Base-by-base conservation (phyloP, 2,797 vertebrate species). In the Falco concolor region DNA sequence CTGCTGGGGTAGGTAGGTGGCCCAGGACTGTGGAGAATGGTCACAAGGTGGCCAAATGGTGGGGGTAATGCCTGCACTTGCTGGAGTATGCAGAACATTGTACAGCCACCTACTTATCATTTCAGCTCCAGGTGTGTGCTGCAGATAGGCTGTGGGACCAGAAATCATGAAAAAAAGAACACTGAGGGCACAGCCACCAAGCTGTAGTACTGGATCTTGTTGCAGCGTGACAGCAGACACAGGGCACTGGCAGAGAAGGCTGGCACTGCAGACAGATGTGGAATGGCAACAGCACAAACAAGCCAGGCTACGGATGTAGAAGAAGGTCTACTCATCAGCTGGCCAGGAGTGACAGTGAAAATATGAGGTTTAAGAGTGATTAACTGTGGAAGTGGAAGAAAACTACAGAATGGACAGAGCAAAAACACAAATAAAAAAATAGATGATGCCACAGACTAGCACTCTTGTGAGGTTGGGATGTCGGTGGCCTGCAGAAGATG, bases 401-500 rank as follows among this genome's bases (percentile, higher is more conserved):
- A 49, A 21, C 52, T 74, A 21, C 17, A 36, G 40, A 49, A 25
- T 2, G 8, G n/a, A 52, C 67, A 47, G 8, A 56, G 11, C 6
- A 34, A 78, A 87, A 40, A 0, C 11, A 53, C 12, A 52, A n/a
- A 52, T 16, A 3, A 68, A 60, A 60, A 63, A 13, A 15, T 2
- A 70, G 40, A 4, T 50, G 19, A 17, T 8, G 13, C 22, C 24
- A 40, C 4, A 34, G n/a, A 28, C 0, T 0, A 74, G n/a, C 56
- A 13, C 4, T 13, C 10, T 3, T 17, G 34, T 53, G 73, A 59
- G 42, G 10, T 34, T 64, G 68, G 34, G 56, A 17, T 45, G 52
- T 7, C 9, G 3, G 30, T 20, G 69, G 23, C 32, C 65, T 52
- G 65, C 44, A 52, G 65, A 57, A 53, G 60, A 30, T 22, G 18